Evolutionary conservation across 2,113 vertebrate genomes (phyloP), one percentile per base, ranked within the genome.

Genomic region (Emydocephalus ijimae): DNA sequence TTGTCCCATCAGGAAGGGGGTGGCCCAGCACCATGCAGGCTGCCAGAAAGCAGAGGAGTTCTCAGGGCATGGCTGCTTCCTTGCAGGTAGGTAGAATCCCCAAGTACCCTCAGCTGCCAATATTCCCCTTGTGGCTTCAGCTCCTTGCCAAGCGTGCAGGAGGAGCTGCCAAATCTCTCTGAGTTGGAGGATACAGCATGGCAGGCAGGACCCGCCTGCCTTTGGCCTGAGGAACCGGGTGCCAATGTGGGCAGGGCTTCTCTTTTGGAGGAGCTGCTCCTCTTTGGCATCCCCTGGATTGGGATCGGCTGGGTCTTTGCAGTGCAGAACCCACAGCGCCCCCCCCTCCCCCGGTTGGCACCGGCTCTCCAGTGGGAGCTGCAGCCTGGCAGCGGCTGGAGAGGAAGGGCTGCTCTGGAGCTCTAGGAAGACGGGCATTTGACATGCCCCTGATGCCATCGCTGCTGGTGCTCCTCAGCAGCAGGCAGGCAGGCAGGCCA

Each of bases 61-160:
- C 10, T 61, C 3, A 0, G 26, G 23, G 61, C 29, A 11, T 2
- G 61, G 61, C 5, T n/a, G 29, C 14, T 64, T 64, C 29, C 61
- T n/a, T 14, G 61, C 29, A n/a, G 50, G 50, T 52, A n/a, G 50
- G 50, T 52, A 52, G 50, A 10, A 52, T 11, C 50, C 8, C 50
- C 10, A 1, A 52, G 50, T 10, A 52, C 50, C 50, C 50, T 52
- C 50, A 29, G 61, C 61, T 64, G 14, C 26, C 29, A 24, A 4
- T 64, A n/a, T 61, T 61, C 59, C 26, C 59, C 26, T 64, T 11
- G 61, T 86, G 55, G 29, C 48, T 92, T 92, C 74, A 90, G 92
- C 59, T 39, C 20, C 39, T 61, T 55, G 55, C 92, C 89, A 54
- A 26, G 24, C 0, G 21, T 11, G 18, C 11, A 23, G 1, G 45